A percentile compares a stretch with the other conserved stretches of the same genome.
phyloP scores from a whole-genome alignment of 1,140 invertebrate species.

The Drosophila ogumai region DNA sequence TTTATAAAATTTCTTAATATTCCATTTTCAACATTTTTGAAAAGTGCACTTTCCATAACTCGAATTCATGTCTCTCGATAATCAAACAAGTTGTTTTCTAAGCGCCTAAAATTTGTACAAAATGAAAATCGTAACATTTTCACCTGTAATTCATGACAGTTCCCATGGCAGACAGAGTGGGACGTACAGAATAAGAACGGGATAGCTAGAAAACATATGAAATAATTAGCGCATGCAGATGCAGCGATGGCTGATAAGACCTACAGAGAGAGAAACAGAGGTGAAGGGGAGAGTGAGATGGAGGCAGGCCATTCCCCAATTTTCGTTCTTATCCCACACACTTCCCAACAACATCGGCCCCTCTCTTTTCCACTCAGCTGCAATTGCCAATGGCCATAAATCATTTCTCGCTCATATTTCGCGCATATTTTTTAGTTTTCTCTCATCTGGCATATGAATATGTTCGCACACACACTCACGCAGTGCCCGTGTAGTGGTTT shows the following conservation, averaged over 20 bases:
- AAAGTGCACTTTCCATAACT: slow-evolving; percentile 8
- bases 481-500: slow-evolving; percentile 15
- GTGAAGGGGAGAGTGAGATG: slow-evolving; percentile 1
- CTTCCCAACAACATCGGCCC: slow-evolving; percentile 2
- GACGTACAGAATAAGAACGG: slow-evolving; percentile 12
- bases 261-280: slow-evolving; percentile 1
- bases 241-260: slow-evolving; percentile 64
- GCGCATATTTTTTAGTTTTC: slow-evolving; percentile 76
- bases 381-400: slow-evolving; percentile 70
- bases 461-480: slow-evolving; percentile 35
- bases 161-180: slow-evolving; percentile 3
- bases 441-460: slow-evolving; percentile 53
- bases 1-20: no score
- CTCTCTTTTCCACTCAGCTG: slow-evolving; percentile 24
- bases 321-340: slow-evolving; percentile 22
- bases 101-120: slow-evolving; percentile 47
- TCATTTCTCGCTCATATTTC: slow-evolving; percentile 77
- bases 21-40: not conserved
- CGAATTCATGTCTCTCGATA: slow-evolving; percentile 54
- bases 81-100: slow-evolving; percentile 78
- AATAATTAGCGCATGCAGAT: slow-evolving; percentile 78
- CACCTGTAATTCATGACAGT: slow-evolving; percentile 40
- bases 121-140: slow-evolving; percentile 45
- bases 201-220: slow-evolving; percentile 60
- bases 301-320: slow-evolving; percentile 38